phyloP scores from a whole-genome alignment of 2,113 vertebrate species.

The Seriola aureovittata region DNA sequence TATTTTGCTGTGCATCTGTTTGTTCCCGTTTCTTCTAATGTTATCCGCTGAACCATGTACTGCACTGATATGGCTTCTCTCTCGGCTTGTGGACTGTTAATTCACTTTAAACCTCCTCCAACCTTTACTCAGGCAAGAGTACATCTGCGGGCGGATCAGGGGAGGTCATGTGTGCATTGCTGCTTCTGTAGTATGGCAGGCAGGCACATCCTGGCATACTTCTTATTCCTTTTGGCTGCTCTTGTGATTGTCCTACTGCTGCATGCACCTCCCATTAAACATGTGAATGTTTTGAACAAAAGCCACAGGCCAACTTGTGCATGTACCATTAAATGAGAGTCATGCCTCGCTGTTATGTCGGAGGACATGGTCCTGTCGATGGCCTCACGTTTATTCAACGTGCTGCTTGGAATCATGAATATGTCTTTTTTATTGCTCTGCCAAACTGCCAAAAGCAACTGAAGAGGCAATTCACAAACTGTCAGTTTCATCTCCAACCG shows the following conservation, averaged over 20 bases:
- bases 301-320: constrained; percentile 29
- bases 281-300: constrained; percentile 36
- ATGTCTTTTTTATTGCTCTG: constrained; percentile 10
- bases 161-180: constrained; percentile 54
- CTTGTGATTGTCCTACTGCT: constrained; percentile 41
- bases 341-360: constrained; percentile 16
- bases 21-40: constrained; percentile 49
- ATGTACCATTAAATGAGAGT: constrained; percentile 37
- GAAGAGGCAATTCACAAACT: constrained; percentile 54
- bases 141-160: constrained; percentile 35
- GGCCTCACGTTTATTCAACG: constrained; percentile 20
- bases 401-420: constrained; percentile 14
- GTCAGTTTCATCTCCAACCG: constrained; percentile 41
- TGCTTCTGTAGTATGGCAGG: constrained; percentile 20
- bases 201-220: constrained; percentile 32
- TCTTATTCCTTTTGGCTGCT: constrained; percentile 41
- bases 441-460: constrained; percentile 30
- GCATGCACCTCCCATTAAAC: constrained; percentile 35
- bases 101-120: constrained; percentile 62
- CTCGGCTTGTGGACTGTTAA: constrained; percentile 43
- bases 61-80: constrained; percentile 19
- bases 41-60: constrained; percentile 49
- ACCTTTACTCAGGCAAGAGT: constrained; percentile 43
- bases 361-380: not conserved
- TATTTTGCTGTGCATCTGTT: constrained; percentile 26